Evolutionary conservation across 2,888 invertebrate species (phyloP), one percentile per base, ranked within the genome.

Genomic region (Eupithecia tripunctaria): DNA sequence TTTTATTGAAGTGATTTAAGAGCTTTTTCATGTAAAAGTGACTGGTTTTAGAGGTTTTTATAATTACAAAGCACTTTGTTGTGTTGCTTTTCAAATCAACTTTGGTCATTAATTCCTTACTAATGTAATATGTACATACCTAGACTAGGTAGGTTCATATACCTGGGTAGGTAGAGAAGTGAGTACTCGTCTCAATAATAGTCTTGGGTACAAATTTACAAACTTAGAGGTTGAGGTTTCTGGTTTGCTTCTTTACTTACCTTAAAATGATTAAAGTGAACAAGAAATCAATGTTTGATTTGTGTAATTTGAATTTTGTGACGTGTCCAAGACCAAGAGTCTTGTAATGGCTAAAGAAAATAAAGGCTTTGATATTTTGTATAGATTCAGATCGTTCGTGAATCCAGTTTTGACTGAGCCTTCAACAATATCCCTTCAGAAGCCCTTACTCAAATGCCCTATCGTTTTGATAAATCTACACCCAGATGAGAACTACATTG

Each of bases 1-100:
- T 66, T 47, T 38, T 41, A 43, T 18, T 60, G 60, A 29, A 60
- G 18, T 29, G 60, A 60, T 60, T 29, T 60, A 60, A 29, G 5
- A 29, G 27, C 14, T 29, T 60, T 60, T 60, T 18, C 60, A 21
- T 60, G 29, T 27, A 60, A 60, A 29, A 60, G 18, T 29, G 18
- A 56, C 25, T 12, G 25, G 25, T 56, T 56, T 14, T 25, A 1
- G 25, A 25, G 56, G 1, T 25, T 56, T 51, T 56, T 56, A 25
- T 56, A 25, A 56, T 56, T 56, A 12, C 8, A 25, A 56, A 12
- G 21, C 25, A 25, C 56, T 56, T 56, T 25, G 56, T 56, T 56
- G 3, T 56, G 56, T 56, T 14, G 21, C 25, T 56, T 56, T 56
- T 56, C 14, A 21, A 56, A 56, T 21, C 51, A 25, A 51, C 51